Conservation (phyloP, 2,797 vertebrate genomes). For the Florisuga fusca region DNA sequence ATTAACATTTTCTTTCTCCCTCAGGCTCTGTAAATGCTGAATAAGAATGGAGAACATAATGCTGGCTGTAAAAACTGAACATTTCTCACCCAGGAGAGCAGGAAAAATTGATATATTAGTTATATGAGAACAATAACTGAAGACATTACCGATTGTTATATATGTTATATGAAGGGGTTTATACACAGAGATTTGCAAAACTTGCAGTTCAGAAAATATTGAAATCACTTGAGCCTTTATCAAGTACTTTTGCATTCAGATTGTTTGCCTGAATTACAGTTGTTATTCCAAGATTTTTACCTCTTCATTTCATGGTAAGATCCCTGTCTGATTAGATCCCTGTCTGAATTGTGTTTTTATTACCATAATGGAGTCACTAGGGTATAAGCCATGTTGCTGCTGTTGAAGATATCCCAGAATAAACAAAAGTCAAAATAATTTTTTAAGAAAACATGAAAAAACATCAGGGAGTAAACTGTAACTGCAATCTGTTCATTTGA, state of each 20-base stretch:
- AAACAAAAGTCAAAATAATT: background rate
- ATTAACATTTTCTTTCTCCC: constrained; percentile 40
- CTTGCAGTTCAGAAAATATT: background rate
- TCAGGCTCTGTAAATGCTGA: background rate
- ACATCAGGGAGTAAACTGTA: background rate
- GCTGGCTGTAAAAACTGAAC: background rate
- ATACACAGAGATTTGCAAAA: background rate
- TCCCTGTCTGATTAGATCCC: background rate
- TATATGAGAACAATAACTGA: background rate
- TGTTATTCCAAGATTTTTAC: background rate
- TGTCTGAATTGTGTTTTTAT: background rate
- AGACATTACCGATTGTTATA: background rate
- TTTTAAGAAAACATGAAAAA: background rate
- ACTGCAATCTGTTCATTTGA: background rate
- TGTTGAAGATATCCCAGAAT: background rate
- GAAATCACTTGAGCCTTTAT: background rate
- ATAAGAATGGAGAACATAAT: background rate
- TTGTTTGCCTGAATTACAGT: background rate
- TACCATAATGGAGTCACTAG: background rate
- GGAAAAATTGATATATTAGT: background rate
- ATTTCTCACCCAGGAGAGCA: background rate
- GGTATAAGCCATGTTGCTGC: background rate
- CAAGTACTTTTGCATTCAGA: background rate
- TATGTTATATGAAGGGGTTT: background rate
- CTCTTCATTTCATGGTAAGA: background rate